Evolutionary conservation across 2,888 invertebrate species (phyloP), one percentile per base, ranked within the genome.

Genomic region (Scaptomyza caliginosa): DNA sequence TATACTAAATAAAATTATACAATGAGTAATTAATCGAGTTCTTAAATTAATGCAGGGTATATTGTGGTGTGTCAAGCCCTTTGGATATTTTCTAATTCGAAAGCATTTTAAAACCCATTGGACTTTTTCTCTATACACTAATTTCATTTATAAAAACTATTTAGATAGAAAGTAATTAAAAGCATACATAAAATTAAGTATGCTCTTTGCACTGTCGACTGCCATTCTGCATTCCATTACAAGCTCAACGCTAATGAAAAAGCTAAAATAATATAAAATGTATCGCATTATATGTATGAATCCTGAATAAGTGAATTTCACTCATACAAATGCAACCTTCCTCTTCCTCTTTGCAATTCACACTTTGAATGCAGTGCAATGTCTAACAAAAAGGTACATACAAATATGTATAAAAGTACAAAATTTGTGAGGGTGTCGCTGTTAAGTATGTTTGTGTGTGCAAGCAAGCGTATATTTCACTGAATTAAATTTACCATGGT

Each of bases 231-330:
- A 7, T 30, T 43, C 36, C 32, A 38, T 43, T 23, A 32, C 21
- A 21, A 50, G 28, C 30, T 43, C 32, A 56, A 28, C 36, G 38
- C 39, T 38, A 77, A 60, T 77, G 42, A 19, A 54, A 67, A 54
- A 21, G 21, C 17, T 39, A 36, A 77, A 19, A 54, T 73, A 48
- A 36, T 21, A 34, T 55, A 21, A 67, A 56, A 36, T 38, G 48
- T 46, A 34, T 45, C 34, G 26, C 55, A 58, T 74, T 52, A 66
- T 46, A 23, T 17, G n/a, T n/a, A n/a, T n/a, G n/a, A 57, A 10
- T 24, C 1, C 21, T 1, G n/a, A n/a, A 23, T 17, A 26, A 66
- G 50, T 19, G 23, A 28, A 30, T 34, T 19, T 38, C 23, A 16
- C 24, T 10, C 4, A 3, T 23, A 38, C 34, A 38, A 13, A 5